Evolutionary conservation across 2,797 vertebrate species (phyloP).

Genomic region (Macropus fuliginosus): DNA sequence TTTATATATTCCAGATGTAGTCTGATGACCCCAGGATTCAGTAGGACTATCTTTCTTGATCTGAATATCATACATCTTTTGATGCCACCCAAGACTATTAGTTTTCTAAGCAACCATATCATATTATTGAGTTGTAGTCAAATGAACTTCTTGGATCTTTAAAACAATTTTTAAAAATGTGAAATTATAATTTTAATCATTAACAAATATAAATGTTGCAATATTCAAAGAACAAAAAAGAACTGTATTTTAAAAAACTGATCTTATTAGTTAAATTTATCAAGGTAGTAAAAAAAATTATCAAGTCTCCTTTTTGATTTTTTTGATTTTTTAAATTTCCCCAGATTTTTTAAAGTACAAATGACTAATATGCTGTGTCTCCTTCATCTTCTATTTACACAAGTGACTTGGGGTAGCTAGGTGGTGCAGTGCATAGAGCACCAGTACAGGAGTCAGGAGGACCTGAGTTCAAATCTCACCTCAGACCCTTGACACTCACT

Average conservation of each 20-base stretch:
- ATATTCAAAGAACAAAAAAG: not conserved
- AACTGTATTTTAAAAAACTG: not conserved
- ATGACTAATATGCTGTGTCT: not conserved
- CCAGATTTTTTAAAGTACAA: not conserved
- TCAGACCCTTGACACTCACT: no score
- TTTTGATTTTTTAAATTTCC: not conserved
- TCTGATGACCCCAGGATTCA: not conserved
- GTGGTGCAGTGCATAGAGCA: no score
- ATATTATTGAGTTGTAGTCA: not conserved
- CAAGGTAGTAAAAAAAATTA: not conserved
- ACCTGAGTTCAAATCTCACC: no score
- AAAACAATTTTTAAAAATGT: not conserved
- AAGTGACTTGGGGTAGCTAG: not conserved
- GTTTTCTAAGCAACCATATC: not conserved
- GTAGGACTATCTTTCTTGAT: not conserved
- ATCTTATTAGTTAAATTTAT: not conserved
- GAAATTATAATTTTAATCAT: not conserved
- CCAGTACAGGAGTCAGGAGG: no score
- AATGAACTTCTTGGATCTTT: not conserved
- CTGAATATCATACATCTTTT: not conserved
- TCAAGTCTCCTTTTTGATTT: constrained; percentile 5
- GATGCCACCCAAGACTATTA: not conserved
- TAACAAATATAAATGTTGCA: not conserved
- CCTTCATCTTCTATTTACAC: not conserved
- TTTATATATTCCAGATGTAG: not conserved